A percentile compares a stretch with the other conserved stretches of the same genome.
These are phyloP conservation scores for Exocentrus adspersus DNA, from an alignment of 2,888 invertebrate species.

Conservation along the genomic window DNA sequence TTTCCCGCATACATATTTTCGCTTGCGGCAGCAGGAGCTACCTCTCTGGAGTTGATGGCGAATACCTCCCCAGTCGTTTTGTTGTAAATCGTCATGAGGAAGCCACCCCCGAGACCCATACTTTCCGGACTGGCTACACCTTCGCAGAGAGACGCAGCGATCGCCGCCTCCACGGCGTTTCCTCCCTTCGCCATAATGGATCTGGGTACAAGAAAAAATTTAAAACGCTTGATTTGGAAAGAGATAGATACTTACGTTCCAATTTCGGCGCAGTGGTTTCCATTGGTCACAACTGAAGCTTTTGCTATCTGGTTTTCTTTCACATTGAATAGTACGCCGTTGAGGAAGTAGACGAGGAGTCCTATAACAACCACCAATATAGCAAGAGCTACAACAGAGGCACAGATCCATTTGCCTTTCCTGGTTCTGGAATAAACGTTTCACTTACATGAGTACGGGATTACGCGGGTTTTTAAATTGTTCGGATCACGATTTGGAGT, in stretches of 20 bases:
- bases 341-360: neutral
- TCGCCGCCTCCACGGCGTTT: constrained; percentile 85
- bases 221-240: too few relatives aligned
- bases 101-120: constrained; percentile 91
- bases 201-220: too few relatives aligned
- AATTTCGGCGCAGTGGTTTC: constrained; percentile 37
- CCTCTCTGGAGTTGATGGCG: constrained; percentile 80
- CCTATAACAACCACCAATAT: constrained; percentile 11
- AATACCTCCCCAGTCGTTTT: constrained; percentile 68
- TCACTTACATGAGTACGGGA: too few relatives aligned
- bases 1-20: constrained; percentile 70
- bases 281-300: constrained; percentile 38
- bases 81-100: constrained; percentile 84
- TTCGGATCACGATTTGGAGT: too few relatives aligned
- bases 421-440: neutral
- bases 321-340: neutral
- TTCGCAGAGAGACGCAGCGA: constrained; percentile 87
- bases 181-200: constrained; percentile 77
- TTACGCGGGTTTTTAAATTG: too few relatives aligned
- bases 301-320: neutral
- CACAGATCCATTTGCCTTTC: neutral
- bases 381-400: neutral
- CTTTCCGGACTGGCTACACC: constrained; percentile 86
- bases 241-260: constrained; percentile 38
- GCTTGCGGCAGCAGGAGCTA: constrained; percentile 76